Conservation (phyloP, 2,888 invertebrate genomes). For the Chaetogeoica ovagalla region DNA sequence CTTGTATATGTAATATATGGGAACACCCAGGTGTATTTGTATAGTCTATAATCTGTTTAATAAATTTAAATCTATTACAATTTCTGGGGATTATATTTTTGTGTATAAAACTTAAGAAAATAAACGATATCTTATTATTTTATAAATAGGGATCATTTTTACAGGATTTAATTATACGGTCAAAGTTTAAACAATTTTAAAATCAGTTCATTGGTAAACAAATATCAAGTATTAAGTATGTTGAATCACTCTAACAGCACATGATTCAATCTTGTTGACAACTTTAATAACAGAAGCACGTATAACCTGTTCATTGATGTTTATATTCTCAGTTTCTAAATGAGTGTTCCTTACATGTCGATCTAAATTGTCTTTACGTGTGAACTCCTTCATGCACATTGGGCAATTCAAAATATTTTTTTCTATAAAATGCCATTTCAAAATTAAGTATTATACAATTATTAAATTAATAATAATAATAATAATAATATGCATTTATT, state of each 20-base stretch:
- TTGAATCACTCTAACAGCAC: conserved; percentile 40
- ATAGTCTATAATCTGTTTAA: too few species aligned
- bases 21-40: too few species aligned
- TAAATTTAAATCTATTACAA: background rate
- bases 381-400: conserved; percentile 53
- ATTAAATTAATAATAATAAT: background rate
- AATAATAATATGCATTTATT: background rate
- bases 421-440: conserved; percentile 35
- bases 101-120: background rate
- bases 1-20: too few species aligned
- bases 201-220: background rate
- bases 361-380: conserved; percentile 54
- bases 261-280: conserved; percentile 39
- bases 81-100: background rate
- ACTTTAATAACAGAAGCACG: conserved; percentile 49
- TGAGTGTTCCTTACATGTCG: conserved; percentile 52
- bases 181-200: background rate
- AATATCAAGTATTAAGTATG: conserved; percentile 19
- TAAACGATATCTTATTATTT: background rate
- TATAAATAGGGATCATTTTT: background rate
- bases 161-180: background rate
- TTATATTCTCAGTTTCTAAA: conserved; percentile 46
- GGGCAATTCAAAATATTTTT: conserved; percentile 51
- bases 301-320: conserved; percentile 26
- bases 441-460: too few species aligned